phyloP scores from a whole-genome alignment of 35 echinoderm and acorn worm genomes.

The Lytechinus pictus region DNA sequence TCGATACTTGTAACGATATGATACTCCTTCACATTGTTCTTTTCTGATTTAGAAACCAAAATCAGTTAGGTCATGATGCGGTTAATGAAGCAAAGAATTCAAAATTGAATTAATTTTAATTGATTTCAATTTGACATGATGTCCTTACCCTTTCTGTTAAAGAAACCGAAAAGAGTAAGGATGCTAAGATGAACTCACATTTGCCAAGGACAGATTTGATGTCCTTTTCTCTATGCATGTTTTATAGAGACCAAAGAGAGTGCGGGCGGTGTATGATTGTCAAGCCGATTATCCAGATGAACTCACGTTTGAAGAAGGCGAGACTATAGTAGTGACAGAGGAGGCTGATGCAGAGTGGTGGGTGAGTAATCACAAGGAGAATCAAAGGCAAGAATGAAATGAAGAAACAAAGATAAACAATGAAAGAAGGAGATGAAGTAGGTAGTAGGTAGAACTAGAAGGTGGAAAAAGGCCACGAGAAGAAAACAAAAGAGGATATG shows the following conservation, averaged over 20 bases:
- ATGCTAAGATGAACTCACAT: too few species aligned
- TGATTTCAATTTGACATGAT: too few species aligned
- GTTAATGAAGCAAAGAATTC: too few species aligned
- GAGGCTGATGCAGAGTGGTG: conserved; percentile 96
- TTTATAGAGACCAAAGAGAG: conserved; percentile 70
- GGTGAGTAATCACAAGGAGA: conserved; percentile 63
- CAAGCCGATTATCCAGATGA: conserved; percentile 91
- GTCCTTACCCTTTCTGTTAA: too few species aligned
- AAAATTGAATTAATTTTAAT: too few species aligned
- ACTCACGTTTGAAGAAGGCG: conserved; percentile 86
- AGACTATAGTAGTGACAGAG: conserved; percentile 84
- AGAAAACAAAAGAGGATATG: background rate
- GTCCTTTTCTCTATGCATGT: background rate
- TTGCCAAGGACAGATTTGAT: background rate
- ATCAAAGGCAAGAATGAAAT: background rate
- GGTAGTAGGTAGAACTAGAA: background rate
- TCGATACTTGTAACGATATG: too few species aligned
- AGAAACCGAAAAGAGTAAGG: too few species aligned
- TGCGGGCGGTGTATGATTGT: conserved; percentile 87
- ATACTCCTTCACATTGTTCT: background rate
- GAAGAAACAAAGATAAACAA: background rate
- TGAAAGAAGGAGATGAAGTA: background rate
- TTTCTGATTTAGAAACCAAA: background rate
- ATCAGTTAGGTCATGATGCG: too few species aligned
- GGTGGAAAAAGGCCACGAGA: background rate